Conservation (phyloP, 2,888 invertebrate species). For the Luperina testacea region DNA sequence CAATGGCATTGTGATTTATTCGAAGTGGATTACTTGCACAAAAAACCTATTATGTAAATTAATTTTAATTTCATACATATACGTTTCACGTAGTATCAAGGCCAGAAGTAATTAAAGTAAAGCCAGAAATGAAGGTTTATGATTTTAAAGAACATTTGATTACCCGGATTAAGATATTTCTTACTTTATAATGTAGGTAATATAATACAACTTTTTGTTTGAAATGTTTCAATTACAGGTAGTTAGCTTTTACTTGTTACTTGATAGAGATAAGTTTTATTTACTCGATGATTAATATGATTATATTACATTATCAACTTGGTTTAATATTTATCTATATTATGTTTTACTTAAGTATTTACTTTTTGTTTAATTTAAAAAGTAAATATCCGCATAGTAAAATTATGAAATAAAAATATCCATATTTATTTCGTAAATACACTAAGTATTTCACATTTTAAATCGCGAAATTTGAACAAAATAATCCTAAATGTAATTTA, state of each 20-base stretch:
- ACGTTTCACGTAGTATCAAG: conserved; percentile 14
- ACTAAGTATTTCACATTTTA: not conserved
- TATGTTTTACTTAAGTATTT: not conserved
- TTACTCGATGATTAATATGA: conserved; percentile 6
- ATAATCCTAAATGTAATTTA: not conserved
- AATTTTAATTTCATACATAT: conserved; percentile 24
- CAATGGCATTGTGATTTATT: conserved; percentile 17
- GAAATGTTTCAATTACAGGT: conserved; percentile 6
- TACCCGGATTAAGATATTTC: conserved; percentile 9
- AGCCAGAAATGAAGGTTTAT: conserved; percentile 7
- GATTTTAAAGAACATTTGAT: conserved; percentile 29
- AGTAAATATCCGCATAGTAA: not conserved
- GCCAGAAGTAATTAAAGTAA: conserved; percentile 6
- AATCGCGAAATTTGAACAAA: not conserved
- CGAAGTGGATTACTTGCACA: conserved; percentile 27
- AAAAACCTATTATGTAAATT: conserved; percentile 22
- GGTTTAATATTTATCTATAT: not conserved
- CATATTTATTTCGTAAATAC: not conserved
- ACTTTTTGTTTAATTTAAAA: not conserved
- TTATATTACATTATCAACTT: conserved; percentile 12
- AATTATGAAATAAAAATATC: not conserved
- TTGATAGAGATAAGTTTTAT: conserved; percentile 14
- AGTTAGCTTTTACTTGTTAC: conserved; percentile 3
- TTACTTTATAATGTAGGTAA: not conserved
- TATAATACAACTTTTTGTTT: not conserved